Evolutionary conservation across 2,888 invertebrate genomes (phyloP), one percentile per base, ranked within the genome.

Genomic region (Diarsia dahlii): DNA sequence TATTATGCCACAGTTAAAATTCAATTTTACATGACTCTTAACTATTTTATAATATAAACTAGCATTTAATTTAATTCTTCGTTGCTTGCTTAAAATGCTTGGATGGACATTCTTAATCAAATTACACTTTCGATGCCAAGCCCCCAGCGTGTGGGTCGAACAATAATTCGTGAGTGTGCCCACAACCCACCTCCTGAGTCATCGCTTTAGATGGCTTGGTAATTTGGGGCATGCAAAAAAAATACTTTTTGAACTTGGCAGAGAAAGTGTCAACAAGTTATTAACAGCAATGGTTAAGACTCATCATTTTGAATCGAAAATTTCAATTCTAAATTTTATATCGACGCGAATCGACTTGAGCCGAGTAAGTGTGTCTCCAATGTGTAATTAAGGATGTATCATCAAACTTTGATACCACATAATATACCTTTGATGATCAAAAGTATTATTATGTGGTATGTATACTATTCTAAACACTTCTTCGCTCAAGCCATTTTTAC

Each of bases 71-170:
- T 70, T 81, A 46, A 60, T 58, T 71, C 39, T 86, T 86, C 86
- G 86, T 86, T 86, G 86, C 86, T 87, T 87, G 83, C 70, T 84
- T 71, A 62, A 80, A 76, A 64, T 65, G 20, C 75, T 34, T 85
- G 84, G 85, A 85, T 85, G 85, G 85, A 81, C 56, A 79, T 62
- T 71, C 56, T 60, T 39, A 23, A 71, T 46, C 39, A n/a, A 20
- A 74, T 8, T 39, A 39, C 39, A 39, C 39, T 39, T 39, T 8
- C 39, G 6, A 8, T 39, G 39, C 39, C 39, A 39, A 39, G 39
- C 39, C 5, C 39, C 39, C 39, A 39, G 8, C 39, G 6, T 39
- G 1, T 39, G 39, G 39, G 39, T 39, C 39, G 39, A 39, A 39
- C 39, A 39, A 39, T 39, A 39, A 39, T 39, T 39, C 39, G 39